Conservation (phyloP, 2,888 invertebrate species). For the Drosophila mulleri region DNA sequence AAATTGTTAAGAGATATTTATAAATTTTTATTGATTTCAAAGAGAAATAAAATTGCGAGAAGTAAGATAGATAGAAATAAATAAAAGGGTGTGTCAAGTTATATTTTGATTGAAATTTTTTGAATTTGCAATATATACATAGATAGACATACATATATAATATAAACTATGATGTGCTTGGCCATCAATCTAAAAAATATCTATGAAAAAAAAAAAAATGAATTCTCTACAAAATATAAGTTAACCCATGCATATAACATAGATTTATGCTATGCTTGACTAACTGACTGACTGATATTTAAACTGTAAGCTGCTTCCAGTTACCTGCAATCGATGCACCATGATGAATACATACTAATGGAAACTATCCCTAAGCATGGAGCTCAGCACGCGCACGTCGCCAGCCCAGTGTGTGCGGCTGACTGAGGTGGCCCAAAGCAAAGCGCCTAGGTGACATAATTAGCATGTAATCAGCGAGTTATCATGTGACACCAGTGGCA, state of each 20-base stretch:
- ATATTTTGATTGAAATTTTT: too few relatives aligned
- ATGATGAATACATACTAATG: neutral
- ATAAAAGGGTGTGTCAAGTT: neutral
- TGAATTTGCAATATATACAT: too few relatives aligned
- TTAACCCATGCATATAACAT: neutral
- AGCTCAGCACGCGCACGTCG: neutral
- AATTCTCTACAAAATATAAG: neutral
- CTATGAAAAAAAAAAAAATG: too few relatives aligned
- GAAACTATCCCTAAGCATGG: neutral
- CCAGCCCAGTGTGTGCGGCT: neutral
- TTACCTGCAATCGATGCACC: neutral
- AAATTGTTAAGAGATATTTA: too few relatives aligned
- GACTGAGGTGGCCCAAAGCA: conserved; percentile 5
- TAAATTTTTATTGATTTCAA: neutral
- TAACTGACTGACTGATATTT: neutral
- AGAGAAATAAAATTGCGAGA: neutral
- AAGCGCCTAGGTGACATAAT: conserved; percentile 66
- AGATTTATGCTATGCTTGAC: neutral
- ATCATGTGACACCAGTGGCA: conserved; percentile 46
- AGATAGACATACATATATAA: too few relatives aligned
- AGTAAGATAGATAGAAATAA: neutral
- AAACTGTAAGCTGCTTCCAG: neutral
- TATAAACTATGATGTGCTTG: too few relatives aligned
- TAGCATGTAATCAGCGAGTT: conserved; percentile 57
- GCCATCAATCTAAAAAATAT: neutral